Evolutionary conservation across 2,797 vertebrate species (phyloP).

Genomic region (Philypnodon macrostomus): DNA sequence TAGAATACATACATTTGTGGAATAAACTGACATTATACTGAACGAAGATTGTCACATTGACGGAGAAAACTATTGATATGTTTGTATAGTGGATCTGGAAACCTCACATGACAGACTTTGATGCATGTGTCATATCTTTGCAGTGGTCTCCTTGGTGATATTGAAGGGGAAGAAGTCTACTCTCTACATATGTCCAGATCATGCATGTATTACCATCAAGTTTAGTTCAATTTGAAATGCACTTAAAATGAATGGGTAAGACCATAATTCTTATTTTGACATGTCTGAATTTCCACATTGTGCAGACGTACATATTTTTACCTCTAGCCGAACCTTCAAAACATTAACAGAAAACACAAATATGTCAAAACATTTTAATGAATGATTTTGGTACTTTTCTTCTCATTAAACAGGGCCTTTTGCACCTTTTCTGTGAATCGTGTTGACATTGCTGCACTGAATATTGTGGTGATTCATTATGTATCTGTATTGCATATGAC

Average conservation of each 20-base stretch:
- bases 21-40: no score
- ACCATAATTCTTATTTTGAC: neutral
- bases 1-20: no score
- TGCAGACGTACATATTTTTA: no score
- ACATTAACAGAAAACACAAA: no score
- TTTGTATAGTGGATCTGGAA: no score
- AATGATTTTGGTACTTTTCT: no score
- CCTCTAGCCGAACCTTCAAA: neutral
- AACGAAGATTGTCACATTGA: no score
- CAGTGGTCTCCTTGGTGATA: no score
- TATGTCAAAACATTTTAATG: neutral
- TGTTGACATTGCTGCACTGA: conserved; percentile 2
- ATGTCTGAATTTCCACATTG: conserved; percentile 5
- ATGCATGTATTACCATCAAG: neutral
- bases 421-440: conserved; percentile 8
- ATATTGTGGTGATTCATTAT: conserved; percentile 25
- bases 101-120: no score
- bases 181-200: neutral
- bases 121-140: no score
- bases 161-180: no score
- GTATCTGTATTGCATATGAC: conserved; percentile 24
- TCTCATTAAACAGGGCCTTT: conserved; percentile 4
- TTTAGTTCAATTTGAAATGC: conserved; percentile 3
- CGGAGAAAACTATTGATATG: no score
- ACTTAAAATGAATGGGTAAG: neutral